A percentile compares a stretch with the other conserved stretches of the same genome.
Conservation (phyloP, 2,797 vertebrate genomes). For the Microhierax caerulescens region DNA sequence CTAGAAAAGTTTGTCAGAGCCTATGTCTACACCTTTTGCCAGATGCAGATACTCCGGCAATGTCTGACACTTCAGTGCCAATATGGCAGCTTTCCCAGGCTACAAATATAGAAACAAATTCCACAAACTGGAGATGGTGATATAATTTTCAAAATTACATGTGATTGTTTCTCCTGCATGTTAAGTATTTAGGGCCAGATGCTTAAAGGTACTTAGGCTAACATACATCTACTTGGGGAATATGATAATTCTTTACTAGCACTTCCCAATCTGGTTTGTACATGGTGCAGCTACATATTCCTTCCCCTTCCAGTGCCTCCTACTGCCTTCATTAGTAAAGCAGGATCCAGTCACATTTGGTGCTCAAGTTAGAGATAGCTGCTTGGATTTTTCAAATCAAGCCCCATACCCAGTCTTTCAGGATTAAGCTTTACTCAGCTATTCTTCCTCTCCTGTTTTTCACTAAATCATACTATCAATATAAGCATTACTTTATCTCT, state of each 20-base stretch:
- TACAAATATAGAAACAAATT: background rate
- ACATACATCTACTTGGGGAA: background rate
- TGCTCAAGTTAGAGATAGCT: background rate
- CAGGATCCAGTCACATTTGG: background rate
- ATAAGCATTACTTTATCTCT: rapidly evolving
- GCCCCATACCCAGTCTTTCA: background rate
- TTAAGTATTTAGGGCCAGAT: background rate
- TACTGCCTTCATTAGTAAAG: background rate
- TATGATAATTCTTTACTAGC: background rate
- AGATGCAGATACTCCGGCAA: background rate
- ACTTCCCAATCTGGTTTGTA: background rate
- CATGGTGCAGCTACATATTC: rapidly evolving
- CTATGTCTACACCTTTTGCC: background rate
- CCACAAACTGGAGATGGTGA: background rate
- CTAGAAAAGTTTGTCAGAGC: background rate
- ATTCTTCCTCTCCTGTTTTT: background rate
- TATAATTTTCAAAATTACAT: background rate
- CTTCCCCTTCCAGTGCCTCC: background rate
- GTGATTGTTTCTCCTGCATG: background rate
- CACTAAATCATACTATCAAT: background rate
- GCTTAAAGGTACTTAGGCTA: background rate
- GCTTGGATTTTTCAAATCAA: background rate
- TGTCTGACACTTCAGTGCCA: background rate
- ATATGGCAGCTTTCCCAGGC: background rate
- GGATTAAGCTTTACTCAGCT: background rate